Evolutionary conservation across 2,797 vertebrate genomes (phyloP), one percentile per base, ranked within the genome.

Genomic region (Cuculus canorus): DNA sequence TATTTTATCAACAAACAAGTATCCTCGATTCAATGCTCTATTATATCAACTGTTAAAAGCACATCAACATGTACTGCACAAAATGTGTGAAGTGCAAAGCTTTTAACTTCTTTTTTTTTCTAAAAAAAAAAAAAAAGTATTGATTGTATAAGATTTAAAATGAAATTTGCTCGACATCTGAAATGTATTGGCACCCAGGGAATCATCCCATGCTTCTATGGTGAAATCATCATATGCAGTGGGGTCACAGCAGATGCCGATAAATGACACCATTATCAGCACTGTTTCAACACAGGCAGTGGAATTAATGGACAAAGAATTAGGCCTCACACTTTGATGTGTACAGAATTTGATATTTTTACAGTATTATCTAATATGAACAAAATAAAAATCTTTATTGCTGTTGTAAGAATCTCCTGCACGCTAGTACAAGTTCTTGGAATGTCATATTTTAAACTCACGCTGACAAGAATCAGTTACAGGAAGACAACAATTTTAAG

Each of bases 401-500:
- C 28, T 69, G 10, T 12, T 6, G 0, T 24, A 66, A 79, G 53
- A 75, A 50, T 30, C 63, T 64, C 10, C 22, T 21, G 15, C 66
- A 32, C 25, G 56, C 19, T 60, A 33, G n/a, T 78, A 18, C 63
- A 91, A 53, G 72, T 57, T 32, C 73, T 81, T 27, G 32, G 59
- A 18, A 33, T 8, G 47, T 13, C 32, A 78, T 77, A 83, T 84
- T 64, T 83, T 81, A 35, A 35, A 17, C 19, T 48, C 39, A 17
- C 32, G 14, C 22, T 59, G 65, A 37, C 65, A 79, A 82, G 69
- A 78, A 54, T 48, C 56, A 45, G 52, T n/a, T 93, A 63, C 52
- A 71, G 77, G 85, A 92, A 75, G 86, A 84, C 11, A 72, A 57
- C 63, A 82, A 63, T 79, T 92, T 72, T n/a, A 75, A 86, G 73